A percentile compares a stretch with the other conserved stretches of the same genome.
These are phyloP conservation scores for Tetragonisca angustula DNA, from an alignment of 2,888 invertebrate species.

Conservation along the genomic window DNA sequence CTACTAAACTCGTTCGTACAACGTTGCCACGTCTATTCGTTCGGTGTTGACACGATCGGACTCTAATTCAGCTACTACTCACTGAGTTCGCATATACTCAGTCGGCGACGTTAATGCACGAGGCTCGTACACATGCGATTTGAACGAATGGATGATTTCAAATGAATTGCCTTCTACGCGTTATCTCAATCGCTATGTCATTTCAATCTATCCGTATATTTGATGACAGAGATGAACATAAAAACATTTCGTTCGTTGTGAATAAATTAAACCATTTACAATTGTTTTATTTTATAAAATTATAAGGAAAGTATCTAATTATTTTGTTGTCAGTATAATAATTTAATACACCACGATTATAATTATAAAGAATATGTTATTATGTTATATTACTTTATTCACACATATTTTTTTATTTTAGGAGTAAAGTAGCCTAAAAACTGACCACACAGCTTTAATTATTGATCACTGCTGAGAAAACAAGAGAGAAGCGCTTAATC, in stretches of 20 bases:
- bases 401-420: neutral
- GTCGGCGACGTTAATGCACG: constrained; percentile 51
- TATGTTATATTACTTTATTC: neutral
- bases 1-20: constrained; percentile 75
- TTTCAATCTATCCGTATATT: neutral
- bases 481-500: neutral
- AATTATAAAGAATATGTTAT: no score
- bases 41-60: constrained; percentile 68
- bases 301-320: neutral
- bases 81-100: constrained; percentile 31
- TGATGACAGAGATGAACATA: neutral
- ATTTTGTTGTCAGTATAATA: neutral
- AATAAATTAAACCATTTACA: neutral
- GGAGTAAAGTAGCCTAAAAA: neutral
- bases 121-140: constrained; percentile 27
- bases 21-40: constrained; percentile 74
- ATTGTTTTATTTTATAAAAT: neutral
- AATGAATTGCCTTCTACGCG: constrained; percentile 17
- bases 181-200: constrained; percentile 15
- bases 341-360: no score
- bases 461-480: neutral
- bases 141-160: constrained; percentile 9
- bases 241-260: neutral
- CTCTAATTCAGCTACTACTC: constrained; percentile 65
- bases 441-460: no score